Conservation (phyloP, 2,113 vertebrate species). For the Fulmarus glacialis region DNA sequence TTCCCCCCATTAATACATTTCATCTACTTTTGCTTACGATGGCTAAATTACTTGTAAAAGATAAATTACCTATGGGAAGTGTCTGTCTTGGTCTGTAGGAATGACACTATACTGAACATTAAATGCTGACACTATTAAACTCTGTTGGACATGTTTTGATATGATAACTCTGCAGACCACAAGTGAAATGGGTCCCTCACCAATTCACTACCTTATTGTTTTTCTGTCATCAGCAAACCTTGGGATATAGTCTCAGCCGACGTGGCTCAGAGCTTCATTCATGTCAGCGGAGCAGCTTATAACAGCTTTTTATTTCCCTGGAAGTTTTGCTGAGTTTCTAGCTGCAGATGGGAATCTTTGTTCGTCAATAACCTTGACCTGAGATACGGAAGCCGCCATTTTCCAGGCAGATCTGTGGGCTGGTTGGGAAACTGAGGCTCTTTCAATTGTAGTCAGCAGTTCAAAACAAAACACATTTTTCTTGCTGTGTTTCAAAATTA, state of each 20-base stretch:
- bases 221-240: conserved; percentile 57
- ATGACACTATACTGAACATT: conserved; percentile 33
- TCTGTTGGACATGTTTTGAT: conserved; percentile 34
- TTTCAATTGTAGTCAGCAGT: not conserved
- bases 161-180: conserved; percentile 36
- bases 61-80: conserved; percentile 59
- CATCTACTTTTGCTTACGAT: conserved; percentile 48
- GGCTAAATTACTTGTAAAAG: conserved; percentile 54
- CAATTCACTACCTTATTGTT: conserved; percentile 55
- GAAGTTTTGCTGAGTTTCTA: conserved; percentile 25
- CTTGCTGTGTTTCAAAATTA: not conserved
- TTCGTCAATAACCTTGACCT: not conserved
- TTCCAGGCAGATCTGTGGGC: not conserved
- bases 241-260: not conserved
- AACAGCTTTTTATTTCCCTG: conserved; percentile 9
- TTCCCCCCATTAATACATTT: conserved; percentile 57
- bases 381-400: not conserved
- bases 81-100: conserved; percentile 39
- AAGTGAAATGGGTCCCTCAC: conserved; percentile 44
- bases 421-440: not conserved
- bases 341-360: not conserved
- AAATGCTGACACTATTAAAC: conserved; percentile 54
- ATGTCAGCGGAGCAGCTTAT: not conserved
- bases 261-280: not conserved
- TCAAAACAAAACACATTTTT: not conserved